phyloP scores from a whole-genome alignment of 2,888 invertebrate genomes.

The Hydropsyche betteni region DNA sequence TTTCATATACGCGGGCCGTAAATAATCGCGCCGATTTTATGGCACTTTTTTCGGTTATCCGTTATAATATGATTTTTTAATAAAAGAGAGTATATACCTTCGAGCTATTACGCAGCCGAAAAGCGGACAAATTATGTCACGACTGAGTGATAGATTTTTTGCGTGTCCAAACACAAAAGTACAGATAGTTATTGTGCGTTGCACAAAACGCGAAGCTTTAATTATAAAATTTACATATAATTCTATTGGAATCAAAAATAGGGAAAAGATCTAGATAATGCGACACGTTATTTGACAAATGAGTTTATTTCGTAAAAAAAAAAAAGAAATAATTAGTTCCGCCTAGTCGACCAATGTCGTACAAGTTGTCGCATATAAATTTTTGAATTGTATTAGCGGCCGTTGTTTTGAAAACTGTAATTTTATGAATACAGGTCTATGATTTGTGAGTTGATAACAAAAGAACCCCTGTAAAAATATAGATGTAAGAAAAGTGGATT shows the following conservation, averaged over 20 bases:
- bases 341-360: too few species aligned
- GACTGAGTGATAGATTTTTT: constrained; percentile 36
- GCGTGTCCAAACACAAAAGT: constrained; percentile 24
- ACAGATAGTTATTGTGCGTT: constrained; percentile 20
- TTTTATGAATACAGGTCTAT: too few species aligned
- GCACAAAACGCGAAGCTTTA: background rate
- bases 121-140: constrained; percentile 37
- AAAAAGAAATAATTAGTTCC: too few species aligned
- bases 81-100: background rate
- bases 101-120: background rate
- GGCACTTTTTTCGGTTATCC: too few species aligned
- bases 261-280: constrained; percentile 5
- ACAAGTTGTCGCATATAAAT: too few species aligned
- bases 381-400: too few species aligned
- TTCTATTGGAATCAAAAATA: background rate
- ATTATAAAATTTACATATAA: constrained; percentile 5
- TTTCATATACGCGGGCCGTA: background rate
- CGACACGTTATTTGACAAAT: constrained; percentile 8
- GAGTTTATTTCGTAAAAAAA: background rate
- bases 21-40: constrained; percentile 11
- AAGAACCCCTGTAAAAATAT: too few species aligned
- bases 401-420: too few species aligned
- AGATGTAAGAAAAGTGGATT: too few species aligned
- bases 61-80: constrained; percentile 9
- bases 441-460: too few species aligned